These are phyloP conservation scores for Drosophila anomelani DNA, from an alignment of 2,888 invertebrate species.

Conservation along the genomic window DNA sequence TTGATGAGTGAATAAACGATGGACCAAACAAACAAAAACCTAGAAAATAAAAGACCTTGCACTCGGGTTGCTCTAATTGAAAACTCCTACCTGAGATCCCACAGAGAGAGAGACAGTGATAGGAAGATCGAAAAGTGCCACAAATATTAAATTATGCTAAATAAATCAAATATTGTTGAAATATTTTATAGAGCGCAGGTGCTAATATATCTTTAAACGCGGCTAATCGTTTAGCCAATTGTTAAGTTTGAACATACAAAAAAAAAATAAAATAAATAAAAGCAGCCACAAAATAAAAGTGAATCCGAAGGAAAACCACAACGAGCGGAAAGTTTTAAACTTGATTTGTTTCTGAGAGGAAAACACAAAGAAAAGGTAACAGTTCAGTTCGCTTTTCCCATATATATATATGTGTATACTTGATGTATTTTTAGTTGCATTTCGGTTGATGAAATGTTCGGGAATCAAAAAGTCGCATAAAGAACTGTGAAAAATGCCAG, in stretches of 20 bases:
- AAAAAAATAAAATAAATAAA: slow-evolving; percentile 11
- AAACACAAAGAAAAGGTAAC: slow-evolving; percentile 34
- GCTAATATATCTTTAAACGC: slow-evolving; percentile 65
- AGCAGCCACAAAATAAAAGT: slow-evolving; percentile 14
- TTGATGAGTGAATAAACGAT: slow-evolving; percentile 71
- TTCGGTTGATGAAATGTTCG: slow-evolving; percentile 47
- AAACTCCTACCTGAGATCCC: slow-evolving; percentile 1
- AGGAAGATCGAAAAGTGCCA: slow-evolving; percentile 20
- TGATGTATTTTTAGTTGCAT: slow-evolving; percentile 69
- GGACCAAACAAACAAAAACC: slow-evolving; percentile 11
- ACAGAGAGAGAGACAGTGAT: background rate
- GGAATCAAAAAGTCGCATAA: slow-evolving; percentile 69
- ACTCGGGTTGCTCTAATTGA: slow-evolving; percentile 32
- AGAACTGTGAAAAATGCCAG: slow-evolving; percentile 42
- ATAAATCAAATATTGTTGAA: slow-evolving; percentile 46
- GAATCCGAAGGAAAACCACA: slow-evolving; percentile 25
- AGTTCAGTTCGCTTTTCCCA: slow-evolving; percentile 13
- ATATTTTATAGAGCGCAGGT: slow-evolving; percentile 51
- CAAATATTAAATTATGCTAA: slow-evolving; percentile 43
- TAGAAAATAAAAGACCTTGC: slow-evolving; percentile 18
- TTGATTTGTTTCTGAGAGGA: slow-evolving; percentile 9
- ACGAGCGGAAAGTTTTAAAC: slow-evolving; percentile 53
- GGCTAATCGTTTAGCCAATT: slow-evolving; percentile 37
- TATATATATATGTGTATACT: background rate
- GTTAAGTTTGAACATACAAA: slow-evolving; percentile 33